Evolutionary conservation across 2,113 vertebrate genomes (phyloP), one percentile per base, ranked within the genome.

Genomic region (Vulpes vulpes): DNA sequence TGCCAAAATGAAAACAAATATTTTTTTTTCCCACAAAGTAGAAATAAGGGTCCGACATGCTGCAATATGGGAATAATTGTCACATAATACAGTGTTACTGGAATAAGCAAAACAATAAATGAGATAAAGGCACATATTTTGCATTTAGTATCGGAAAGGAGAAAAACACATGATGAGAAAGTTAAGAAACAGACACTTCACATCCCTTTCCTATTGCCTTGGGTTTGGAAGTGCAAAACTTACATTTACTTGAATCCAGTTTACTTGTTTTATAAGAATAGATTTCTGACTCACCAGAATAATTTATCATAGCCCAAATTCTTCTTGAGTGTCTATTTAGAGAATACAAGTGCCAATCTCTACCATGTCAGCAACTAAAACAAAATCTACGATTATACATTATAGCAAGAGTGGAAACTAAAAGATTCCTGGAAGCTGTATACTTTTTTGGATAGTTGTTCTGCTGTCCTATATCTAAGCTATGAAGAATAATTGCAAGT

Each of bases 1-100:
- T 93, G 73, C 7, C 27, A 35, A 96, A 84, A 43, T 9, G 62
- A 96, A 93, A 85, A 20, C 8, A 74, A 69, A 69, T 74, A 2
- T 1, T n/a, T n/a, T 57, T 51, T 35, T 51, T 79, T 55, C 55
- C 12, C 16, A 17, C 15, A 76, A 43, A 57, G n/a, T 15, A 30
- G 55, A 9, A 53, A 60, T 51, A 67, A 53, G 9, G 30, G 4
- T 22, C 14, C 82, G 51, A 94, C 9, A 84, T 62, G 9, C 16
- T 57, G 38, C 8, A 57, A n/a, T 53, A 71, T 78, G 49, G 23
- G 15, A 49, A 65, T 43, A 93, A 91, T 74, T 65, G 4, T 22
- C 22, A 65, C 11, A 35, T 35, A 60, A 53, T 35, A 64, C 1
- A 65, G 22, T 73, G 6, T 35, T 64, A 73, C 16, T 30, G 82